A percentile compares a stretch with the other conserved stretches of the same genome.
phyloP scores from a whole-genome alignment of 2,888 invertebrate genomes.

The Chorisops tibialis region DNA sequence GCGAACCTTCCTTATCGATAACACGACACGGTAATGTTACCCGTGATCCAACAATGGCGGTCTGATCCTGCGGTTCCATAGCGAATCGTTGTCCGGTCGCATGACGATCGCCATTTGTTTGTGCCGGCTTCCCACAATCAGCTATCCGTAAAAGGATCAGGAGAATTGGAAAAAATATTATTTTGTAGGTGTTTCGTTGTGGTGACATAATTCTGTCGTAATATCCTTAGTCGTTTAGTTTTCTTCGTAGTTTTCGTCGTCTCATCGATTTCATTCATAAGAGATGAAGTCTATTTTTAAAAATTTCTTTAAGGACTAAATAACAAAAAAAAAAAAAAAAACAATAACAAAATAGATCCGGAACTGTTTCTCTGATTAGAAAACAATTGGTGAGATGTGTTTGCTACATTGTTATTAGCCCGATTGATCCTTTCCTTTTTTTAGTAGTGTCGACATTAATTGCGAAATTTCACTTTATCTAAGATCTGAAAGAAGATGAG shows the following conservation, averaged over 20 bases:
- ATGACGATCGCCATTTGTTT: slow-evolving; percentile 23
- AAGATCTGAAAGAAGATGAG: too few species aligned
- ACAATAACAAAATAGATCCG: background rate
- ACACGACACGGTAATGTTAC: slow-evolving; percentile 89
- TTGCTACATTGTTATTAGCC: slow-evolving; percentile 14
- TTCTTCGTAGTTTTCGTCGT: background rate
- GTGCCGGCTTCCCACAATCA: slow-evolving; percentile 21
- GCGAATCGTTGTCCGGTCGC: slow-evolving; percentile 74
- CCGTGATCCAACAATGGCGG: slow-evolving; percentile 82
- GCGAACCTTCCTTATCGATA: slow-evolving; percentile 79
- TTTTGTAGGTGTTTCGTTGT: slow-evolving; percentile 30
- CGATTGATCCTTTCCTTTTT: slow-evolving; percentile 1
- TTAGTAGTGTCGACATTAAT: too few species aligned
- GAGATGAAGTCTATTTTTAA: background rate
- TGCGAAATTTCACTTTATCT: too few species aligned
- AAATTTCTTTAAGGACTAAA: background rate
- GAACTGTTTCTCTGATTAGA: too few species aligned
- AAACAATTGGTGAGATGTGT: background rate
- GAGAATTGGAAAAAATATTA: slow-evolving; percentile 33
- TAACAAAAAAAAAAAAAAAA: background rate
- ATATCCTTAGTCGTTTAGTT: slow-evolving; percentile 6
- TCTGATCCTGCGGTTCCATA: slow-evolving; percentile 88
- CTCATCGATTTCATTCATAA: slow-evolving; percentile 17
- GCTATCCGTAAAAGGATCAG: slow-evolving; percentile 32
- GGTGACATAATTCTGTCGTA: slow-evolving; percentile 8